Evolutionary conservation across 2,113 vertebrate species (phyloP), one percentile per base, ranked within the genome.

Genomic region (Lanius collurio): DNA sequence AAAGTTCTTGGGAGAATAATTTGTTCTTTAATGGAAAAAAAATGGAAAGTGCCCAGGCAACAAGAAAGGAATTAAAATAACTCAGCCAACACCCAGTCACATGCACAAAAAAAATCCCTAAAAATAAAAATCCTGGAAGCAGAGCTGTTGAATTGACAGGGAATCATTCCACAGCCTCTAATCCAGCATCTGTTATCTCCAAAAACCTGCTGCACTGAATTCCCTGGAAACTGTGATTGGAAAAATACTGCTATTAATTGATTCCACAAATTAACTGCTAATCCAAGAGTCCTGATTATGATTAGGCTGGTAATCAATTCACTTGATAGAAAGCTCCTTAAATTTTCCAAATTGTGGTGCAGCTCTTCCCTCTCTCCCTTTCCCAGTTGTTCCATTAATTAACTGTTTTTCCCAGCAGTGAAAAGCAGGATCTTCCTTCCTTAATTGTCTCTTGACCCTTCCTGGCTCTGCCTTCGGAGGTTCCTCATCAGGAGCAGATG

Each of bases 231-330:
- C 52, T 33, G 64, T 7, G 65, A 90, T 80, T 88, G 97, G 91
- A 95, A 94, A 97, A 95, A 95, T 28, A 41, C 53, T 16, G 9
- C 74, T 59, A 95, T 96, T 97, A 97, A 98, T 97, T 97, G 96
- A 98, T 97, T 97, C 84, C 60, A 62, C 91, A 94, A 97, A 97
- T 96, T 96, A 96, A 77, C 95, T 59, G 83, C 95, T 97, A 97
- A 98, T 96, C 94, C 73, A 55, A 83, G 91, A 89, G 82, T 86
- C 97, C 94, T 96, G 96, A 97, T 97, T 96, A 90, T 93, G 87
- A 96, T 94, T 96, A 68, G 87, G 42, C 90, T 88, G 47, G 70
- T 96, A 97, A 98, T 98, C 97, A 97, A 98, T 97, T 96, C 94
- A 91, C 86, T 96, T 93, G 93, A 97, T 95, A 96, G 91, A 87